Evolutionary conservation across 2,797 vertebrate species (phyloP).

Genomic region (Anguilla marmorata): DNA sequence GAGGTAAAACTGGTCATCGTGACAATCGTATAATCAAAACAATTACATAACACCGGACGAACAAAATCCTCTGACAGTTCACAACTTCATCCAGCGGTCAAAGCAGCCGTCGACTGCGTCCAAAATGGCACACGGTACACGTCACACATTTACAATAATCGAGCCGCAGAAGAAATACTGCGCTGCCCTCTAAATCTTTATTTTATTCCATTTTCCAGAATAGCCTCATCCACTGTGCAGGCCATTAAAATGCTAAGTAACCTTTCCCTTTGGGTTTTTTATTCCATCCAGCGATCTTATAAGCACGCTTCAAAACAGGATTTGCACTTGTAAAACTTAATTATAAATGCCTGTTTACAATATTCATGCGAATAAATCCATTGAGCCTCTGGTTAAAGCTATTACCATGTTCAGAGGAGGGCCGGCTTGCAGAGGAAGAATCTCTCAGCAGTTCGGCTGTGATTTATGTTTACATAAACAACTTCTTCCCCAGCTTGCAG

Average conservation of each 20-base stretch:
- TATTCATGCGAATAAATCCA: conserved; percentile 65
- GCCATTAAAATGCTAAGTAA: conserved; percentile 79
- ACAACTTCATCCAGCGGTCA: neutral
- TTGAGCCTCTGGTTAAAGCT: conserved; percentile 60
- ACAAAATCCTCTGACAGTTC: conserved; percentile 18
- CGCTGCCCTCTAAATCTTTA: conserved; percentile 25
- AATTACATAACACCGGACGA: conserved; percentile 12
- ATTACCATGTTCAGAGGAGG: conserved; percentile 51
- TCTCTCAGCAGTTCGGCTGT: conserved; percentile 61
- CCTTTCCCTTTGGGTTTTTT: conserved; percentile 64
- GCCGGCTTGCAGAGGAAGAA: conserved; percentile 42
- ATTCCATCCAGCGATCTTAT: conserved; percentile 65
- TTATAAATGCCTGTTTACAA: conserved; percentile 66
- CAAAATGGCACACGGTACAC: conserved; percentile 7
- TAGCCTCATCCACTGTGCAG: conserved; percentile 45
- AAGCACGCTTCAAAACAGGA: conserved; percentile 70
- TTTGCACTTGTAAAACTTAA: conserved; percentile 77
- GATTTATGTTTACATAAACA: conserved; percentile 72
- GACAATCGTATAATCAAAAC: neutral
- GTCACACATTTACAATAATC: conserved; percentile 13
- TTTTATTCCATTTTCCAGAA: conserved; percentile 34
- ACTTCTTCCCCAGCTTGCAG: conserved; percentile 20
- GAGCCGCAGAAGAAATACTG: conserved; percentile 34
- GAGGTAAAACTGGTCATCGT: neutral
- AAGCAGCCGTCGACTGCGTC: conserved; percentile 2